phyloP scores from a whole-genome alignment of 2,888 invertebrate genomes.

The Lamproptera curius region DNA sequence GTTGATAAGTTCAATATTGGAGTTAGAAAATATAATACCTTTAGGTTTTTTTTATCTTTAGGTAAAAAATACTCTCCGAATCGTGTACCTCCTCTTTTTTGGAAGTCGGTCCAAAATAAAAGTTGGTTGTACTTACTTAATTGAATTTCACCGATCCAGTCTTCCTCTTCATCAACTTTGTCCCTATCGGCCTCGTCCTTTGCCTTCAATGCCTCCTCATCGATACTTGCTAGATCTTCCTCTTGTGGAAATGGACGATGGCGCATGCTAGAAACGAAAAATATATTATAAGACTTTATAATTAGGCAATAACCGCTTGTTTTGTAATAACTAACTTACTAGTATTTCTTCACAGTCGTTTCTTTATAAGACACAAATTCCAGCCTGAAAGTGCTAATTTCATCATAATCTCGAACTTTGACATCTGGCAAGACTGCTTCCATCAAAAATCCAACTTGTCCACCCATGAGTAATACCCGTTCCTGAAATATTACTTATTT shows the following conservation, averaged over 20 bases:
- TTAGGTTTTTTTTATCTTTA: too few relatives aligned
- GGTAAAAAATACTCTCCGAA: too few relatives aligned
- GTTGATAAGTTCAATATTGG: too few relatives aligned
- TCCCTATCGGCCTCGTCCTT: conserved; percentile 68
- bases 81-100: too few relatives aligned
- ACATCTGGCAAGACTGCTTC: conserved; percentile 56
- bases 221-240: conserved; percentile 68
- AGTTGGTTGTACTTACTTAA: conserved; percentile 67
- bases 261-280: conserved; percentile 47
- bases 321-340: conserved; percentile 43
- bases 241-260: conserved; percentile 63
- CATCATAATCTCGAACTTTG: conserved; percentile 40
- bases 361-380: conserved; percentile 58
- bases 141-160: conserved; percentile 76
- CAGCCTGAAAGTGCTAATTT: conserved; percentile 62
- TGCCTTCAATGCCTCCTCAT: conserved; percentile 77
- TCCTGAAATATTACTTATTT: conserved; percentile 42
- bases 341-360: conserved; percentile 60
- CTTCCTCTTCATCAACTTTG: conserved; percentile 63
- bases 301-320: neutral
- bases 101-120: too few relatives aligned
- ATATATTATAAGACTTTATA: too few relatives aligned
- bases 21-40: too few relatives aligned
- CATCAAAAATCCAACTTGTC: conserved; percentile 62
- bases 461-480: conserved; percentile 54